Base-by-base conservation (phyloP, 2,888 invertebrate genomes). In the Leucophora obtusa region DNA sequence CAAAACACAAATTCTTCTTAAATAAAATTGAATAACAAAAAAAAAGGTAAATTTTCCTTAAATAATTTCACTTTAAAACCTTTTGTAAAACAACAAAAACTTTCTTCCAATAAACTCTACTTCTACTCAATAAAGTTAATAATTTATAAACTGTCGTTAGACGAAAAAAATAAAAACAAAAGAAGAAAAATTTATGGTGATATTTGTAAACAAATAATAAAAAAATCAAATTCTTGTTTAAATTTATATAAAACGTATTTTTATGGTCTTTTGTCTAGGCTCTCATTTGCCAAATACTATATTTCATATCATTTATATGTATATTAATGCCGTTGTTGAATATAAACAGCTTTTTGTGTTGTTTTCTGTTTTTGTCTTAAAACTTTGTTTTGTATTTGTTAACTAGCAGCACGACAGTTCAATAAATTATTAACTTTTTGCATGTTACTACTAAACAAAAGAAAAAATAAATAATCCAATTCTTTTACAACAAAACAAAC, bases 351-450 rank as follows among this genome's bases (percentile, higher is more conserved):
- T 56, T 33, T 47, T 53, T 56, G 50, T 69, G n/a, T 50, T 18
- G 14, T 24, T 43, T 47, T 11, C 59, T 53, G 33, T 56, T 38
- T 9, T 60, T 60, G 18, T 24, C 6, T 62, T 56, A 21, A 53
- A 51, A 59, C 56, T 43, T 54, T 38, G 10, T 50, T 18, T 59
- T 28, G 28, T 28, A 7, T 28, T 28, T 28, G 28, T 56, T n/a
- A 56, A 71, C 51, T 43, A 65, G 72, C 74, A 75, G 82, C 82
- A 83, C 87, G 87, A 87, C 87, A 87, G 86, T 84, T 84, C 83
- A 83, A 85, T 87, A 86, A 87, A 86, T 86, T 86, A 86, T 86
- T 86, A 84, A 84, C 84, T 83, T 73, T 38, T 66, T 78, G 82
- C 82, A 73, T 78, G 73, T 54, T 21, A 15, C 38, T 38, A 4